Conservation (phyloP, 2,113 vertebrate species). For the Ariopsis seemanni region DNA sequence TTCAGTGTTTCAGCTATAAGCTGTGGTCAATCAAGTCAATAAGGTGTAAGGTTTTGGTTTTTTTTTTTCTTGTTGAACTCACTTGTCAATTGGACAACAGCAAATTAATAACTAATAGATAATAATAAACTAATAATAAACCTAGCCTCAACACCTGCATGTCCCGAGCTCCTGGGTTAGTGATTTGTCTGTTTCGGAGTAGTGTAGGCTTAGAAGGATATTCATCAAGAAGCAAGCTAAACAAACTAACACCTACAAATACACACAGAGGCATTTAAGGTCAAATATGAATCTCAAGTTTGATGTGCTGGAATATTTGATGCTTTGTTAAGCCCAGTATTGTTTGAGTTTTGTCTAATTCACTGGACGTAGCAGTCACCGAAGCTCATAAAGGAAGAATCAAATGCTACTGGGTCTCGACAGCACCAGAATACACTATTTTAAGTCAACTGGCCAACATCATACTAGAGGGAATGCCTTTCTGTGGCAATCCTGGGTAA, state of each 20-base stretch:
- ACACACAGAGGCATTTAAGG: background rate
- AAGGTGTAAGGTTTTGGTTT: background rate
- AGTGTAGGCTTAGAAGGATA: background rate
- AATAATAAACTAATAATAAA: too few relatives aligned
- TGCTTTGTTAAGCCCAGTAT: background rate
- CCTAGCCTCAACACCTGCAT: background rate
- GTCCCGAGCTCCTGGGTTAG: background rate
- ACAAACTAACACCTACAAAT: background rate
- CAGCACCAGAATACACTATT: conserved; percentile 32
- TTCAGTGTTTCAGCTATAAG: background rate
- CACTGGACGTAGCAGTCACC: background rate
- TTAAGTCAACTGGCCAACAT: conserved; percentile 12
- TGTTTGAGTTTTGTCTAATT: conserved; percentile 35
- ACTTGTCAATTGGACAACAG: background rate
- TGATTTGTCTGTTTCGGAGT: background rate
- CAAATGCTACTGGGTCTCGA: background rate
- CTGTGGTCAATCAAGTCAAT: background rate
- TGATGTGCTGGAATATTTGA: background rate
- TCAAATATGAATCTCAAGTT: background rate
- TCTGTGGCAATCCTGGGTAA: conserved; percentile 11
- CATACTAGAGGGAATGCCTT: conserved; percentile 6
- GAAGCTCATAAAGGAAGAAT: background rate
- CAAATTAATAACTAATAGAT: background rate
- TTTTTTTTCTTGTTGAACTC: background rate
- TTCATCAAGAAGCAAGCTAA: background rate